Percentiles rank a stretch among this genome's conserved stretches.
These are phyloP conservation scores for Oryzaephilus surinamensis DNA, from an alignment of 1,140 invertebrate species.

Conservation along the genomic window DNA sequence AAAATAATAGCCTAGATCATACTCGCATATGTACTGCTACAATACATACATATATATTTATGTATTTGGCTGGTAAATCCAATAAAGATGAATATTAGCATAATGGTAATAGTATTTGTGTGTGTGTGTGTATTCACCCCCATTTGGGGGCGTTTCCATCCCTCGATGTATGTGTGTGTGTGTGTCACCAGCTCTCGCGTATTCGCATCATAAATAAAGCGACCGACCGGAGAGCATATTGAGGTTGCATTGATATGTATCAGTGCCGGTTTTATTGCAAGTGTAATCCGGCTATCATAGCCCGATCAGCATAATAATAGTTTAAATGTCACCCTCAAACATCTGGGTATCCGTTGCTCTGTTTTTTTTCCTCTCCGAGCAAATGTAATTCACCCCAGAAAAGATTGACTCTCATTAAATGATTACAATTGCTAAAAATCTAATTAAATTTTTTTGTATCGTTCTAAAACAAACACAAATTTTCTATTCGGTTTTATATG, in stretches of 20 bases:
- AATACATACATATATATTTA: too few species aligned
- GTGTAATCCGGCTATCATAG: slow-evolving; percentile 36
- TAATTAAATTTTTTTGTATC: too few species aligned
- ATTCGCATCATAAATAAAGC: slow-evolving; percentile 31
- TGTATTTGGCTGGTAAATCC: slow-evolving; percentile 22
- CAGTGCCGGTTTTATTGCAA: slow-evolving; percentile 36
- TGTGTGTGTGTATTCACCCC: too few species aligned
- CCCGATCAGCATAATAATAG: slow-evolving; percentile 38
- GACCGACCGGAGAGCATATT: slow-evolving; percentile 30
- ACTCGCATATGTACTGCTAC: slow-evolving; percentile 13
- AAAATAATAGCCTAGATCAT: slow-evolving; percentile 21
- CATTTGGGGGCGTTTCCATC: too few species aligned
- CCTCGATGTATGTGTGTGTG: slow-evolving; percentile 13
- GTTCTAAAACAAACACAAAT: too few species aligned
- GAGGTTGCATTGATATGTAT: slow-evolving; percentile 38
- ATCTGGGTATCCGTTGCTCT: slow-evolving; percentile 29
- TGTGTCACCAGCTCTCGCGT: slow-evolving; percentile 28
- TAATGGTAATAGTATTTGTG: slow-evolving; percentile 17
- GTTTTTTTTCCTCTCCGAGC: too few species aligned
- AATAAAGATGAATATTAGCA: slow-evolving; percentile 29
- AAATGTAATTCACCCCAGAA: too few species aligned
- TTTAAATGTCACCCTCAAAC: slow-evolving; percentile 29
- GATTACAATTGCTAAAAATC: too few species aligned
- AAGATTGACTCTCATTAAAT: too few species aligned
- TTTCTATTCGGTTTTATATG: too few species aligned